Percentiles rank a stretch among this genome's conserved stretches.
Conservation (phyloP, 2,888 invertebrate genomes). For the Cybosia mesomella region DNA sequence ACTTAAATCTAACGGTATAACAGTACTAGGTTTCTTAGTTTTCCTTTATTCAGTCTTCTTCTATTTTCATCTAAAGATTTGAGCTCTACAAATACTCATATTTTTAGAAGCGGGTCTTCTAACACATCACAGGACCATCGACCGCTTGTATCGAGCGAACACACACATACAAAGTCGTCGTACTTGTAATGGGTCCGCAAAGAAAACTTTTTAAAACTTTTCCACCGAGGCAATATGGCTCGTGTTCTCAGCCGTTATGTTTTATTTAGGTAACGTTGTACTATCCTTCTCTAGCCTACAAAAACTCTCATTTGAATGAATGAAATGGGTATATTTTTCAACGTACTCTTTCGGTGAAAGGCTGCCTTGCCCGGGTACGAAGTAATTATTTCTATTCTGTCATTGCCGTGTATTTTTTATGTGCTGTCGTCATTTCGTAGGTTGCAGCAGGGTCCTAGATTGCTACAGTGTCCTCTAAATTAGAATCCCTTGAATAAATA, state of each 20-base stretch:
- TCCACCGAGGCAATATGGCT: constrained; percentile 87
- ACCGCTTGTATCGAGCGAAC: constrained; percentile 78
- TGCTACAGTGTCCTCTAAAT: constrained; percentile 46
- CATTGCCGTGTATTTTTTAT: constrained; percentile 86
- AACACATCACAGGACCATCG: constrained; percentile 70
- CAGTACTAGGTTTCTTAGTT: neutral
- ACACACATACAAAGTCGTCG: constrained; percentile 75
- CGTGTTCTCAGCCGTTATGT: constrained; percentile 86
- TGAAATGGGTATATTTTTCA: constrained; percentile 68
- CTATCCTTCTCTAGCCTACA: constrained; percentile 70
- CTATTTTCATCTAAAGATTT: neutral
- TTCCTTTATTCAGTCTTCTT: neutral
- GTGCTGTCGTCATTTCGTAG: constrained; percentile 71
- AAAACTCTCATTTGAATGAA: constrained; percentile 56
- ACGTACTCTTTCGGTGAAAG: constrained; percentile 59
- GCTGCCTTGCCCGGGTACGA: constrained; percentile 85
- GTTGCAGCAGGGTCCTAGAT: constrained; percentile 54
- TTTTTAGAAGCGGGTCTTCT: constrained; percentile 42
- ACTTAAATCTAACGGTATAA: neutral
- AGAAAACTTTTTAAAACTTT: constrained; percentile 88
- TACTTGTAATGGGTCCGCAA: constrained; percentile 87
- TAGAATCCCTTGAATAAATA: constrained; percentile 44
- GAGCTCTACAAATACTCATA: constrained; percentile 13
- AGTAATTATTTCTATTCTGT: constrained; percentile 87
- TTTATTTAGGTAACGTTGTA: constrained; percentile 84